A percentile compares a stretch with the other conserved stretches of the same genome.
Conservation (phyloP, 2,113 vertebrate species). For the Sapajus apella region DNA sequence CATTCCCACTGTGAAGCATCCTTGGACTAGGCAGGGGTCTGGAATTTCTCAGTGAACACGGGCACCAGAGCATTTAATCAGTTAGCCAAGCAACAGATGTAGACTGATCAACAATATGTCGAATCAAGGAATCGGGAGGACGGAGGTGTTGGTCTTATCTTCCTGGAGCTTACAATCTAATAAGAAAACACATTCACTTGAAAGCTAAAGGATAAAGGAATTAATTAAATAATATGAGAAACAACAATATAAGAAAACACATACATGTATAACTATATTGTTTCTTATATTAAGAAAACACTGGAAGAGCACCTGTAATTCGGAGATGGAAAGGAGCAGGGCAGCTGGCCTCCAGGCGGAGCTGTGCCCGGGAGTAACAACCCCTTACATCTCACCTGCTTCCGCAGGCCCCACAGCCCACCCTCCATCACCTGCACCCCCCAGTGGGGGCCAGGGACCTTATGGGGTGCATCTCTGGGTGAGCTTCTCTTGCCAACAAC, state of each 20-base stretch:
- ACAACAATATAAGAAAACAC: neutral
- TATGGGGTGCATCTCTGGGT: neutral
- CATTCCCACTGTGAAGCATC: neutral
- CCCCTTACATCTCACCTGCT: neutral
- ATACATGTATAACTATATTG: no score
- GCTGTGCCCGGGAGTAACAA: neutral
- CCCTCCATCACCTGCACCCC: fast-evolving
- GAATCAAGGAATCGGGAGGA: neutral
- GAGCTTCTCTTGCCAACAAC: neutral
- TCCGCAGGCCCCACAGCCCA: fast-evolving
- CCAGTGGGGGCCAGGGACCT: neutral
- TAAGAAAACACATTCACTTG: neutral
- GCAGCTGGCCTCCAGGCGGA: no score
- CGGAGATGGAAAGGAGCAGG: neutral
- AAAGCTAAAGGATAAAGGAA: neutral
- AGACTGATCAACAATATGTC: no score
- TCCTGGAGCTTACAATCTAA: neutral
- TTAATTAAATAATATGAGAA: neutral
- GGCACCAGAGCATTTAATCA: neutral
- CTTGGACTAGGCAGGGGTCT: neutral
- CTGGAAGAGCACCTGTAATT: neutral
- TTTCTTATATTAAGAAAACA: neutral
- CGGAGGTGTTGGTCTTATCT: neutral
- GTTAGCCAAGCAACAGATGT: neutral
- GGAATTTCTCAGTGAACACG: neutral